Evolutionary conservation across 1,140 invertebrate genomes (phyloP).

Genomic region (Sipha flava): DNA sequence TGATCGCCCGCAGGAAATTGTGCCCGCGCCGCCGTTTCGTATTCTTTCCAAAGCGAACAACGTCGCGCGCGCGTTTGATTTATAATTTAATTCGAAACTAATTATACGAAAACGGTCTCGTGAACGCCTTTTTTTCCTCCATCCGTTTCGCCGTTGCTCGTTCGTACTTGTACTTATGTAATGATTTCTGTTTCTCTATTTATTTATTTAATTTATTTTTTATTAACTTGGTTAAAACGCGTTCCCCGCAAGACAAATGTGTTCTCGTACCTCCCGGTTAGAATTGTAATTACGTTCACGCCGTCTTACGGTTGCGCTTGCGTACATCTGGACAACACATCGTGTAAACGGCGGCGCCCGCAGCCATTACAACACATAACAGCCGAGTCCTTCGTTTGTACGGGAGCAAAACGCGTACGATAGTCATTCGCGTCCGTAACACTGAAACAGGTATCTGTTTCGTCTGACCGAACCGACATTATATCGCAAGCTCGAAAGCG

Average conservation of each 20-base stretch:
- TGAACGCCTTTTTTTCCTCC: neutral
- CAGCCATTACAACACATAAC: neutral
- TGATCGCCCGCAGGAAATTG: neutral
- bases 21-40: neutral
- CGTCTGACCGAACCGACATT: no score
- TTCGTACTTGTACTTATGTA: neutral
- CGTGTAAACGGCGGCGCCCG: no score
- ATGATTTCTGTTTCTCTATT: no score
- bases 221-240: no score
- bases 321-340: no score
- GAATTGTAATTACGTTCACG: neutral
- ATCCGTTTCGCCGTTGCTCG: neutral
- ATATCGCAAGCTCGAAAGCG: no score
- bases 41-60: neutral
- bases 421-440: no score
- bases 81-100: conserved; percentile 24
- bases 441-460: no score
- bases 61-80: neutral
- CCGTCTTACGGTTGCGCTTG: neutral
- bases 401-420: no score
- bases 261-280: neutral
- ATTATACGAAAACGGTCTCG: neutral
- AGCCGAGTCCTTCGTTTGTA: no score
- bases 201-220: no score
- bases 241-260: neutral